Percentiles rank a stretch among this genome's conserved stretches.
phyloP scores from a whole-genome alignment of 2,113 vertebrate genomes.

The Pterophyllum scalare region DNA sequence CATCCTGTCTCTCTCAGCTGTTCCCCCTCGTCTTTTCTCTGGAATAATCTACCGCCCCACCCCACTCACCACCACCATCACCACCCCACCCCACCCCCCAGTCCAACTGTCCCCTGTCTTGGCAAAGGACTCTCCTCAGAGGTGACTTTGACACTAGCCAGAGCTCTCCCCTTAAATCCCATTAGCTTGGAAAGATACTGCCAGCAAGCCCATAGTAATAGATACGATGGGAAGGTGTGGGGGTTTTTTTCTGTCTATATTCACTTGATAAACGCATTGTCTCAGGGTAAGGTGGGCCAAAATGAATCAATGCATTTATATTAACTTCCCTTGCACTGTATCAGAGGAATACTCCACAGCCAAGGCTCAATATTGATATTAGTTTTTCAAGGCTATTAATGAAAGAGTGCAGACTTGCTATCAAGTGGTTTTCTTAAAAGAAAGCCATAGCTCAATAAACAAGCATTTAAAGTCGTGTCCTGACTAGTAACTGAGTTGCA shows the following conservation, averaged over 20 bases:
- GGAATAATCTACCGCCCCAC: slow-evolving; percentile 59
- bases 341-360: slow-evolving; percentile 5
- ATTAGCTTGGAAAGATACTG: slow-evolving; percentile 56
- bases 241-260: not conserved
- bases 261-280: slow-evolving; percentile 37
- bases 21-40: slow-evolving; percentile 69
- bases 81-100: not conserved
- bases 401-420: not conserved
- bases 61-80: not conserved
- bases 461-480: not conserved
- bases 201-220: slow-evolving; percentile 34
- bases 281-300: not conserved
- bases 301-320: slow-evolving; percentile 43
- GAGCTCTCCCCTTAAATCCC: slow-evolving; percentile 71
- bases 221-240: slow-evolving; percentile 29
- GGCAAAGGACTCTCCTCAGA: slow-evolving; percentile 74
- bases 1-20: slow-evolving; percentile 72
- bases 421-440: not conserved
- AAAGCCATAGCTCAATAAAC: not conserved
- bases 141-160: slow-evolving; percentile 81
- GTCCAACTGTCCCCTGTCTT: slow-evolving; percentile 66
- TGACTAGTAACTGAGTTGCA: not conserved
- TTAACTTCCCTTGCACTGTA: slow-evolving; percentile 18
- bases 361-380: slow-evolving; percentile 18
- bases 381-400: slow-evolving; percentile 17